Evolutionary conservation across 2,888 invertebrate species (phyloP), one percentile per base, ranked within the genome.

Genomic region (Microdon myrmicae): DNA sequence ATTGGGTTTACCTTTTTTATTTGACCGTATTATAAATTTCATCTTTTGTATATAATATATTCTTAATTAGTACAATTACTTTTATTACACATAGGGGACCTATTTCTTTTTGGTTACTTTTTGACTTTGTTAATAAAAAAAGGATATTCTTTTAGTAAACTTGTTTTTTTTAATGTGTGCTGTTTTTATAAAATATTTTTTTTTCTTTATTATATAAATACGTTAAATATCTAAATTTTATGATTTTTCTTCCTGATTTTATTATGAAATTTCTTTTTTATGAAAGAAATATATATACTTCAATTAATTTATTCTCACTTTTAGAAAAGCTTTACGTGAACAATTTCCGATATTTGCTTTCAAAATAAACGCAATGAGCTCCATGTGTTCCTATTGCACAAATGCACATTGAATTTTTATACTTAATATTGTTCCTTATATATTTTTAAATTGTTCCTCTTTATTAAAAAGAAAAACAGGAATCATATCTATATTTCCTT

Each of bases 1-100:
- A n/a, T n/a, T n/a, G n/a, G n/a, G n/a, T 64, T 64, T 64, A 58
- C 58, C 58, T 56, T 64, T 64, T 58, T 58, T 64, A 58, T 53
- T 55, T 64, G 58, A 58, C 58, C 58, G 58, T 64, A n/a, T 64
- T 64, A 64, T 64, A 64, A 64, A 64, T 64, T 64, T 58, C 58
- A 58, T 64, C 53, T 64, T 58, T 56, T 64, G 47, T 64, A 51
- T 64, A 58, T 64, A 64, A 45, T 58, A 64, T 64, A 64, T 58
- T 64, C 53, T 64, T 58, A 64, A 47, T 56, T 58, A 64, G 56
- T 64, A 64, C 61, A 64, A 56, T 56, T 56, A 64, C 41, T 64
- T n/a, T n/a, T n/a, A 64, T 58, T 64, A 58, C 58, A 56, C 61
- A 31, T 56, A 49, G 56, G 49, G 55, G 44, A 49, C 38, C 25